Conservation (phyloP, 2,113 vertebrate genomes). For the Callospermophilus lateralis region DNA sequence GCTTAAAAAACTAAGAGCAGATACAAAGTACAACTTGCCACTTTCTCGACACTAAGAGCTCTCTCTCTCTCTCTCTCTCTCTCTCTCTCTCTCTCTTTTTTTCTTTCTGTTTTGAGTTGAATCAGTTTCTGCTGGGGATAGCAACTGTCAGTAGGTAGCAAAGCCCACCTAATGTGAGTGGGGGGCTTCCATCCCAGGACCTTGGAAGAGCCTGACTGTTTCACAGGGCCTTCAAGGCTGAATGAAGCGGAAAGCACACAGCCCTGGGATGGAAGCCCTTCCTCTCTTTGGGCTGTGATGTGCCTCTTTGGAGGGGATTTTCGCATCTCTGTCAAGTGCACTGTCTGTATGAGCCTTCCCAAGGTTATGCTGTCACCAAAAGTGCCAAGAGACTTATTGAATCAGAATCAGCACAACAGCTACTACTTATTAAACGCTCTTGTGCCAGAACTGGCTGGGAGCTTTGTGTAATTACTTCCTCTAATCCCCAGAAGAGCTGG, state of each 20-base stretch:
- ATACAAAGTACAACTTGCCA: background rate
- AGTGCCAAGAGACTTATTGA: conserved; percentile 35
- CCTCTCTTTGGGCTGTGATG: background rate
- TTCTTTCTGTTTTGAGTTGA: background rate
- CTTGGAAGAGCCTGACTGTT: conserved; percentile 19
- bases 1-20: background rate
- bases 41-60: background rate
- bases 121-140: background rate
- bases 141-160: background rate
- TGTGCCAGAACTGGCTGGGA: background rate
- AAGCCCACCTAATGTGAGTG: background rate
- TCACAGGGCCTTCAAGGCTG: conserved; percentile 23
- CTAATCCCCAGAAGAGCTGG: conserved; percentile 32
- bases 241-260: background rate
- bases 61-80: background rate
- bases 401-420: background rate
- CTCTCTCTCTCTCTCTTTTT: background rate
- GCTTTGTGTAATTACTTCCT: conserved; percentile 45
- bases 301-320: background rate
- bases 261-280: background rate
- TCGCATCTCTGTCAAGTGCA: background rate
- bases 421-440: background rate
- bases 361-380: background rate
- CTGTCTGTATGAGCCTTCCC: background rate
- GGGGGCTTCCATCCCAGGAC: background rate